Conservation (phyloP, 2,113 vertebrate species). For the Sander lucioperca region DNA sequence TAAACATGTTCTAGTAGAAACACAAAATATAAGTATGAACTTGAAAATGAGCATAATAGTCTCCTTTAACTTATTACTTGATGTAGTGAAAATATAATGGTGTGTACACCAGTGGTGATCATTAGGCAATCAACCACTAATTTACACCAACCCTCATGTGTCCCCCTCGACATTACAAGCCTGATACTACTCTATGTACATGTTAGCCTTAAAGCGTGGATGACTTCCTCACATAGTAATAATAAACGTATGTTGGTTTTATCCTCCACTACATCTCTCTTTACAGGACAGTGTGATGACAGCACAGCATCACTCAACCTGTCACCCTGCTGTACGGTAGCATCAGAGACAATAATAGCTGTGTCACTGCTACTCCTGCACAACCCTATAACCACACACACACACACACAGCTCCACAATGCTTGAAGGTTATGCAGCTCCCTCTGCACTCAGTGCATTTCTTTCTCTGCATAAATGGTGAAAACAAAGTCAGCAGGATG, state of each 20-base stretch:
- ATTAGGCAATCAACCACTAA: neutral
- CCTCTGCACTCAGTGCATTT: neutral
- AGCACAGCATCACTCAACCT: conserved; percentile 30
- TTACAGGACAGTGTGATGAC: conserved; percentile 11
- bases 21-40: too few relatives aligned
- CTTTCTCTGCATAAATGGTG: neutral
- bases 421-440: conserved; percentile 28
- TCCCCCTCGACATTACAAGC: neutral
- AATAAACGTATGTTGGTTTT: conserved; percentile 5
- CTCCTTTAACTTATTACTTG: too few relatives aligned
- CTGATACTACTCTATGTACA: too few relatives aligned
- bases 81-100: too few relatives aligned
- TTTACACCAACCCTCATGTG: neutral
- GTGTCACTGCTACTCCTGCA: neutral
- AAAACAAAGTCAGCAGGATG: conserved; percentile 30
- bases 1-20: too few relatives aligned
- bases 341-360: conserved; percentile 25
- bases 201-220: neutral
- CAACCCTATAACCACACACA: conserved; percentile 8
- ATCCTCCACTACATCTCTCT: conserved; percentile 18
- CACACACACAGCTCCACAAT: neutral
- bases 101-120: neutral
- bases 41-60: too few relatives aligned
- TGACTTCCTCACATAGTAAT: neutral
- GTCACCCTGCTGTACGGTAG: conserved; percentile 3